Percentiles rank a stretch among this genome's conserved stretches.
These are phyloP conservation scores for Poecilia gillii DNA, from an alignment of 2,797 vertebrate species.

Conservation along the genomic window DNA sequence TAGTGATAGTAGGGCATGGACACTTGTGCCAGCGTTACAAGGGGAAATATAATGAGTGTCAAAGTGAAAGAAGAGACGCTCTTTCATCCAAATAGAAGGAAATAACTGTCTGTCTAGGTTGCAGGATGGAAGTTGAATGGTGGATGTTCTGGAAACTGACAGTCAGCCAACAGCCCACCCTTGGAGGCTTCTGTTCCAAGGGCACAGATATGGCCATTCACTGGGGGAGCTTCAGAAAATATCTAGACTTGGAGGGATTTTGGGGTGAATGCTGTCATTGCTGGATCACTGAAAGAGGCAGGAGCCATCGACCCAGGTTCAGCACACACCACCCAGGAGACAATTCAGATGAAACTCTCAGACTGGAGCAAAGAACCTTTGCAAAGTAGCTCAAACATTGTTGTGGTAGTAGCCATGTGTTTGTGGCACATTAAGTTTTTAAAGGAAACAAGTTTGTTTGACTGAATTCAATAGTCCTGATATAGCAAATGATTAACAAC, in stretches of 20 bases:
- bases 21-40: conserved; percentile 68
- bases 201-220: conserved; percentile 61
- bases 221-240: conserved; percentile 53
- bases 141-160: conserved; percentile 53
- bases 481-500: too few relatives aligned
- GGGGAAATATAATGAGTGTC: conserved; percentile 61
- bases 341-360: conserved; percentile 38
- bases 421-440: not conserved
- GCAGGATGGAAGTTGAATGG: conserved; percentile 43
- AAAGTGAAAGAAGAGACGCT: conserved; percentile 50
- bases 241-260: conserved; percentile 45
- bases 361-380: conserved; percentile 44
- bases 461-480: not conserved
- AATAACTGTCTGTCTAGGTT: conserved; percentile 61
- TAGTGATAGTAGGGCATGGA: conserved; percentile 56
- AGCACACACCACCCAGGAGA: conserved; percentile 59
- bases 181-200: conserved; percentile 61
- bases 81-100: conserved; percentile 56
- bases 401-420: too few relatives aligned
- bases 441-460: not conserved
- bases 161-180: conserved; percentile 60
- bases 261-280: conserved; percentile 73
- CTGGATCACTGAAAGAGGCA: conserved; percentile 76
- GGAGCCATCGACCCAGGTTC: conserved; percentile 66
- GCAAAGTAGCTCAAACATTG: conserved; percentile 5